A percentile compares a stretch with the other conserved stretches of the same genome.
These are phyloP conservation scores for Butorides virescens DNA, from an alignment of 2,113 vertebrate species.

Conservation along the genomic window DNA sequence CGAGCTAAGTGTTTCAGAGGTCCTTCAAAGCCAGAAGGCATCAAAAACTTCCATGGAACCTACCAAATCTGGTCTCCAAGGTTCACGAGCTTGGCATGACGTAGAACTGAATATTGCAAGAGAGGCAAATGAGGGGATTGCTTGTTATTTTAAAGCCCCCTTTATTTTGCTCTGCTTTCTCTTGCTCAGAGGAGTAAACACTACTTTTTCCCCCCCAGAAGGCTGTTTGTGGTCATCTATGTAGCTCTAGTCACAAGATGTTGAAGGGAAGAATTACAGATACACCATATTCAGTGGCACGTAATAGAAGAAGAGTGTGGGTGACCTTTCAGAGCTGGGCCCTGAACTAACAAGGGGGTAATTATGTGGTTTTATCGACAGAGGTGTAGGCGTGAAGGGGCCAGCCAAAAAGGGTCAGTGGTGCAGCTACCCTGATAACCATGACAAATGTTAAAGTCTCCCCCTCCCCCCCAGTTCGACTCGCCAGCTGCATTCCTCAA, in stretches of 20 bases:
- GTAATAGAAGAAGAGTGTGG: neutral
- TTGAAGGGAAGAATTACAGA: neutral
- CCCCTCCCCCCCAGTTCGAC: neutral
- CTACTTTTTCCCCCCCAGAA: neutral
- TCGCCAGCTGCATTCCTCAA: neutral
- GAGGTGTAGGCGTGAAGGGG: neutral
- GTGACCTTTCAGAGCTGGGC: neutral
- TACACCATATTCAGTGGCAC: neutral
- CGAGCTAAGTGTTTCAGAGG: neutral
- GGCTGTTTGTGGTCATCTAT: neutral
- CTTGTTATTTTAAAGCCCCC: neutral
- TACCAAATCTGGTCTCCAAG: neutral
- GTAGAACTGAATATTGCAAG: neutral
- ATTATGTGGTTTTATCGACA: neutral
- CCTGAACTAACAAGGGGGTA: neutral
- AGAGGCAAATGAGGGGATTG: neutral
- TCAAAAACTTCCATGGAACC: neutral
- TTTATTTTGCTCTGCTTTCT: neutral
- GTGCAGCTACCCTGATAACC: neutral
- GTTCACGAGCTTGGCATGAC: neutral
- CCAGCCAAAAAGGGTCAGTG: slow-evolving; percentile 1
- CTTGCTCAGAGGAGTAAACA: neutral
- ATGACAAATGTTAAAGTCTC: neutral
- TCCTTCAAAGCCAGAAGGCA: neutral
- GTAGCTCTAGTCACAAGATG: neutral